Base-by-base conservation (phyloP, 2,113 vertebrate species). In the Girardinichthys multiradiatus region DNA sequence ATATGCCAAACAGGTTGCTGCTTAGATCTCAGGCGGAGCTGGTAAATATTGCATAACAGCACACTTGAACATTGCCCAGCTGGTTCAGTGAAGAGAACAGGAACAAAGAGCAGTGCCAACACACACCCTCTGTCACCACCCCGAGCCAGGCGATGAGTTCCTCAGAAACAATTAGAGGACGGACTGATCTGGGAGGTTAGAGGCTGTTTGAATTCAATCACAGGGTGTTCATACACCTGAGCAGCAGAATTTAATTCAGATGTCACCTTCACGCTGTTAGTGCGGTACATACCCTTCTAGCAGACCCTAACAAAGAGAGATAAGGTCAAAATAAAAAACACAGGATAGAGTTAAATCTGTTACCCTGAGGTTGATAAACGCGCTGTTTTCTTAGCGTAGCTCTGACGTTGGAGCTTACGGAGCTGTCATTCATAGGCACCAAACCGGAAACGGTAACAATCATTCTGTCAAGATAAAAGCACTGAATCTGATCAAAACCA, bases 371-470 rank as follows among this genome's bases (percentile, higher is more conserved):
- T 61, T 33, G 33, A 81, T 72, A 65, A 83, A 90, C 86, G 87
- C 62, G 82, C 72, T 65, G 54, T 70, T 70, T 63, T 64, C 42
- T 30, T n/a, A 86, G 73, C 87, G 88, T 86, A 51, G 35, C 51
- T 88, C 66, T 89, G 90, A 93, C 92, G 92, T 92, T 87, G 90
- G 37, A 88, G 68, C 64, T 39, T 39, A 37, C 1, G 54, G 42
- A 73, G 66, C 27, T 66, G 75, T 75, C 81, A 58, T 42, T 57
- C 11, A 54, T 4, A 2, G 37, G 1, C 12, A 42, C 14, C 1
- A 28, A 2, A 71, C 72, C 81, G 87, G 87, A 89, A 90, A 29
- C 45, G 0, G 24, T 15, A 11, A 1, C 1, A 14, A 28, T 0
- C 0, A 0, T 0, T 7, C 48, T 58, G 83, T 76, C 68, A 80